Evolutionary conservation across 2,888 invertebrate genomes (phyloP), one percentile per base, ranked within the genome.

Genomic region (Antitype chi): DNA sequence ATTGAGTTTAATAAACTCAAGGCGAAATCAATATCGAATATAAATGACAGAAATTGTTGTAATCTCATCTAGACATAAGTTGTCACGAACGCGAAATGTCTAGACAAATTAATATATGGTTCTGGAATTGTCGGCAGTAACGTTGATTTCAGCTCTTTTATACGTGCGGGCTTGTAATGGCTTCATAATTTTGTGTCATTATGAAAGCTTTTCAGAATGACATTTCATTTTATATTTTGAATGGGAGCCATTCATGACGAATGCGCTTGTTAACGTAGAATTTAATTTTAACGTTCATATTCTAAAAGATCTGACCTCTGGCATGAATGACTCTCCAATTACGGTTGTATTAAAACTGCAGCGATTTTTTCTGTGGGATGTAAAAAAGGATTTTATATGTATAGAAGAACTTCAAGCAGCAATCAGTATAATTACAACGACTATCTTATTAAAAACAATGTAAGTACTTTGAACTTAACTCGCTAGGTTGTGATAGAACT

Each of bases 1-100:
- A 81, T 82, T 82, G 74, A 57, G 52, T 73, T 71, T 55, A 88
- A 83, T 85, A 82, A 68, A 76, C 68, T 84, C 87, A 88, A 88
- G 88, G 88, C 74, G 64, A 87, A 80, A 87, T 84, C 88, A 82
- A 88, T 85, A 85, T 88, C 76, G 81, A 83, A 87, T 83, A 80
- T 70, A 84, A 85, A 82, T 83, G 77, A 84, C 74, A 84, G 63
- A 81, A 83, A 72, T 82, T 76, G 66, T 74, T 69, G 76, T 86
- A 79, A 87, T 82, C 68, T 78, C 75, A 85, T 87, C 74, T 59
- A 72, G 71, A 25, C 77, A 72, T 74, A 63, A n/a, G n/a, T n/a
- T 62, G 72, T 47, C 76, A 83, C 73, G 53, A 59, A 43, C 53
- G 53, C 62, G 25, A 84, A 63, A 64, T 70, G 77, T 84, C 81